Evolutionary conservation across 2,113 vertebrate species (phyloP).

Genomic region (Prionailurus bengalensis): DNA sequence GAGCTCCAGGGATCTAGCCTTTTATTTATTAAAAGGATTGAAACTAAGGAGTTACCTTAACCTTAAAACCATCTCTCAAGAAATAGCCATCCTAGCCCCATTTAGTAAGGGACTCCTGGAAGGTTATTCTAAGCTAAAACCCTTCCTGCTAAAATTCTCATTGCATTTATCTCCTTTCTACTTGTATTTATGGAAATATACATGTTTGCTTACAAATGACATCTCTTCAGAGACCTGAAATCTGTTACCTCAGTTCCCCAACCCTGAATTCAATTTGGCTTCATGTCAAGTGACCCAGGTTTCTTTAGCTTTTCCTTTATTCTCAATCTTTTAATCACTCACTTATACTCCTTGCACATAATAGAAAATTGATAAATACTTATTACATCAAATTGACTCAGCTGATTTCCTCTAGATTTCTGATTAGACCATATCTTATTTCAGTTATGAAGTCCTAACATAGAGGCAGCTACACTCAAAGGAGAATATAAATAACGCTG

Average conservation of each 20-base stretch:
- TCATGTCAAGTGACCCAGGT: neutral
- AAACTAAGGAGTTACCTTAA: neutral
- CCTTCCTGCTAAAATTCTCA: neutral
- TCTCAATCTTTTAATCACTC: neutral
- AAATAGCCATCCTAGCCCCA: neutral
- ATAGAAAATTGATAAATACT: neutral
- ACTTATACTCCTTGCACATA: neutral
- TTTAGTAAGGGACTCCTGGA: neutral
- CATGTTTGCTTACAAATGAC: neutral
- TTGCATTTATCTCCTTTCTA: neutral
- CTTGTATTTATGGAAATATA: neutral
- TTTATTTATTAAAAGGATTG: slow-evolving; percentile 23
- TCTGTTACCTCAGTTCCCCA: neutral
- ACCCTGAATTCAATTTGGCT: neutral
- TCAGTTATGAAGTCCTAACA: neutral
- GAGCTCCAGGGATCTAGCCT: neutral
- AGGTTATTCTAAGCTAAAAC: neutral
- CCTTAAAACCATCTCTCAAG: neutral
- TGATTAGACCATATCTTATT: neutral
- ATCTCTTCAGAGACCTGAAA: neutral
- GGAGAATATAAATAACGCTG: neutral
- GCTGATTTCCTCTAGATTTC: neutral
- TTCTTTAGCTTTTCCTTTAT: neutral
- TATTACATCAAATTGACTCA: neutral
- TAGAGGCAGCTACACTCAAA: neutral